These are phyloP conservation scores for Neuroterus valhalla DNA, from an alignment of 1,140 invertebrate genomes.

Conservation along the genomic window DNA sequence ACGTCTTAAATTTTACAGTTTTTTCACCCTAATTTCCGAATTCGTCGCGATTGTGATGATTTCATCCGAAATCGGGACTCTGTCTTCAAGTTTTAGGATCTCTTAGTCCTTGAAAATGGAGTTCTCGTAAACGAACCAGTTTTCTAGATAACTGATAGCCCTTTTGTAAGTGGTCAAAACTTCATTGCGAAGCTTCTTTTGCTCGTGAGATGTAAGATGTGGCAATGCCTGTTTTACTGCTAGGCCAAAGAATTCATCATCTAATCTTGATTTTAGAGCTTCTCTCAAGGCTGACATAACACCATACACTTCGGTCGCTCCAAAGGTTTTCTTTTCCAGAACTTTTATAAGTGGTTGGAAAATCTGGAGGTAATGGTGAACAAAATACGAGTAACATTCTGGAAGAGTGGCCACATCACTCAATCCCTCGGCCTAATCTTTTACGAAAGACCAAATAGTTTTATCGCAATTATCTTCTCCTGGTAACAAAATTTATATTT, in stretches of 20 bases:
- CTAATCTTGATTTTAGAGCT: constrained; percentile 7
- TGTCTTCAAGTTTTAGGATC: constrained; percentile 26
- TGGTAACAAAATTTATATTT: not conserved
- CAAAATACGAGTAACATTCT: constrained; percentile 45
- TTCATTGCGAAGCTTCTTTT: constrained; percentile 27
- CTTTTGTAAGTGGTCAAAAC: constrained; percentile 24
- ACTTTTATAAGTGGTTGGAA: constrained; percentile 28
- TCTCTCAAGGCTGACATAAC: constrained; percentile 32
- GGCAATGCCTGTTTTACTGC: constrained; percentile 24
- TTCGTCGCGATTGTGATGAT: constrained; percentile 9
- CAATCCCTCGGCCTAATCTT: constrained; percentile 34
- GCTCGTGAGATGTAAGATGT: constrained; percentile 9
- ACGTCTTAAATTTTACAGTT: not conserved
- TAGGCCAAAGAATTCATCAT: constrained; percentile 35
- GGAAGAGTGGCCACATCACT: not conserved
- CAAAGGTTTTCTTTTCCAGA: constrained; percentile 25
- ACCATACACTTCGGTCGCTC: constrained; percentile 31
- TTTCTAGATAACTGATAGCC: constrained; percentile 25
- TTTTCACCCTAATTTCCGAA: not conserved
- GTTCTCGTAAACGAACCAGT: constrained; percentile 33
- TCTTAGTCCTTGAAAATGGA: constrained; percentile 32
- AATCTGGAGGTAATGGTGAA: constrained; percentile 40
- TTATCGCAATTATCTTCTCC: constrained; percentile 44
- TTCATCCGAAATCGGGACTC: constrained; percentile 5
- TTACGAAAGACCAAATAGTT: constrained; percentile 42